Conservation (phyloP, 2,888 invertebrate species). For the Agrilus biguttatus region DNA sequence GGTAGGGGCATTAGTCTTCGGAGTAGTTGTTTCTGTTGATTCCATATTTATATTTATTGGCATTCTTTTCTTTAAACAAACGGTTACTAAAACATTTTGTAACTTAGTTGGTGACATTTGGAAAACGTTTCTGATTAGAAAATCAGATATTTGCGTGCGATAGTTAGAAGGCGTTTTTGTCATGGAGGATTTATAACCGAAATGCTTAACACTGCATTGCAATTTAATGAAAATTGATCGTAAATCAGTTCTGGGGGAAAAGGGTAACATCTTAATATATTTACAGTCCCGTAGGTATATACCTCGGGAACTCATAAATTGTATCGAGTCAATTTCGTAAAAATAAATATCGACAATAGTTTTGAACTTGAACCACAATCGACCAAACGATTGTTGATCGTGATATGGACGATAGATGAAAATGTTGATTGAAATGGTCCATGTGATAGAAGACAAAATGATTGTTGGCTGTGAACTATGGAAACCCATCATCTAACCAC, state of each 20-base stretch:
- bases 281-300: slow-evolving; percentile 18
- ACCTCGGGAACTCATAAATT: slow-evolving; percentile 24
- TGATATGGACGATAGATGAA: background rate
- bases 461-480: slow-evolving; percentile 27
- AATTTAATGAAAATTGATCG: too few relatives aligned
- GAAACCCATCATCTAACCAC: slow-evolving; percentile 14
- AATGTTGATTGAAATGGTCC: slow-evolving; percentile 7
- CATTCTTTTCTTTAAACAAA: too few relatives aligned
- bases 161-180: too few relatives aligned
- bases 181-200: too few relatives aligned
- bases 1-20: too few relatives aligned
- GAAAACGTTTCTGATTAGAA: too few relatives aligned
- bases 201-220: too few relatives aligned
- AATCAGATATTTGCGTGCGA: too few relatives aligned
- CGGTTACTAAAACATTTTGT: too few relatives aligned
- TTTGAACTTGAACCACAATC: slow-evolving; percentile 14
- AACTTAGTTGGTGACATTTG: too few relatives aligned
- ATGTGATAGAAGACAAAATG: slow-evolving; percentile 25
- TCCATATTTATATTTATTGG: too few relatives aligned
- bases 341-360: slow-evolving; percentile 7
- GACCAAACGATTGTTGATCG: slow-evolving; percentile 5
- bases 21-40: too few relatives aligned
- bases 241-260: slow-evolving; percentile 1
- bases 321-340: slow-evolving; percentile 7
- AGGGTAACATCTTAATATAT: slow-evolving; percentile 9